These are phyloP conservation scores for Platysternon megacephalum DNA, from an alignment of 2,113 vertebrate genomes.

Conservation along the genomic window DNA sequence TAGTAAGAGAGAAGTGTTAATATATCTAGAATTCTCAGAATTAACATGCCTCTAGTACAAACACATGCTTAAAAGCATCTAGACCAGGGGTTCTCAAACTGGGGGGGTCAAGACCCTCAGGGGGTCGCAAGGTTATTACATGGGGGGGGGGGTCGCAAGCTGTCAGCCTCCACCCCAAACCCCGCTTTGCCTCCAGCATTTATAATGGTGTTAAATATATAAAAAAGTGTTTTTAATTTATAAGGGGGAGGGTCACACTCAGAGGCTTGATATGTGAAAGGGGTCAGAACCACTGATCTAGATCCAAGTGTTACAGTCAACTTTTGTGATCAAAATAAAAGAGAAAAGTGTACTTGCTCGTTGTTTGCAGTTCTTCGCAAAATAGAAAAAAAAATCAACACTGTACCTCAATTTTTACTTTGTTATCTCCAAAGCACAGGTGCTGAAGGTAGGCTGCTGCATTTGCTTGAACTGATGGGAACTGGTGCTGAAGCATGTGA, in stretches of 20 bases:
- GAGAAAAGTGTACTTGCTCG: background rate
- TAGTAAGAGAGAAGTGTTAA: fast-evolving
- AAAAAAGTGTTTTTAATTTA: too few species aligned
- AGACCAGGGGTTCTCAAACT: too few species aligned
- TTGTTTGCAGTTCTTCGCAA: background rate
- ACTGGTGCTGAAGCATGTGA: conserved; percentile 98
- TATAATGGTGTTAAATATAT: too few species aligned
- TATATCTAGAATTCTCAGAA: fast-evolving
- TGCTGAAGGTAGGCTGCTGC: conserved; percentile 97
- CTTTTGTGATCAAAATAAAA: background rate
- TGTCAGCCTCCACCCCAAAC: too few species aligned
- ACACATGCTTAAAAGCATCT: background rate
- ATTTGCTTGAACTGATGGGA: conserved; percentile 95
- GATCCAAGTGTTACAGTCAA: background rate
- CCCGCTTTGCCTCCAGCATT: too few species aligned
- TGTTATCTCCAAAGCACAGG: conserved; percentile 95
- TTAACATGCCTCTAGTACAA: fast-evolving
- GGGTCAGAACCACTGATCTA: too few species aligned
- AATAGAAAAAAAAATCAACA: background rate
- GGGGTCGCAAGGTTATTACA: too few species aligned
- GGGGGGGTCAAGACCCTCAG: too few species aligned
- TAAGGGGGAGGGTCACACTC: too few species aligned
- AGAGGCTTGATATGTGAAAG: too few species aligned
- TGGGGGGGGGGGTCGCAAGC: too few species aligned
- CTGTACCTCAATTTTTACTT: conserved; percentile 90